A percentile compares a stretch with the other conserved stretches of the same genome.
Conservation (phyloP, 2,113 vertebrate genomes). For the Trogon melanurus region DNA sequence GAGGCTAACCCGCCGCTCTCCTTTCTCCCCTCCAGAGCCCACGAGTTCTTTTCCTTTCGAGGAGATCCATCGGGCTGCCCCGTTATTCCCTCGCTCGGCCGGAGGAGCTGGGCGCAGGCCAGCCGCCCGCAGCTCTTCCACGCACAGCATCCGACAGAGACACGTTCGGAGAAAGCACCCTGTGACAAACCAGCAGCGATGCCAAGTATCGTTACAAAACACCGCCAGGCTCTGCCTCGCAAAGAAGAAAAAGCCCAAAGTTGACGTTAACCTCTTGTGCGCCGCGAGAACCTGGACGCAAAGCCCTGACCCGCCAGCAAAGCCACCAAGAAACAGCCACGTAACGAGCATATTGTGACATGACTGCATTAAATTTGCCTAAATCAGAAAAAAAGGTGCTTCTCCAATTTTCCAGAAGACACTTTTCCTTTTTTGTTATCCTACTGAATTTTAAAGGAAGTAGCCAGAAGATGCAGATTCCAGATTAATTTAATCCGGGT, state of each 20-base stretch:
- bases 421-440: neutral
- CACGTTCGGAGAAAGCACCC: neutral
- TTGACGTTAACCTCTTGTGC: neutral
- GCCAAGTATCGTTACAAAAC: neutral
- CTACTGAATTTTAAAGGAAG: neutral
- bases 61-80: neutral
- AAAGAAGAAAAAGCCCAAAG: neutral
- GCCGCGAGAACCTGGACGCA: rapidly evolving
- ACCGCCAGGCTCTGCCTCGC: neutral
- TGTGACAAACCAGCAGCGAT: neutral
- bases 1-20: neutral
- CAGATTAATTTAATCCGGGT: neutral
- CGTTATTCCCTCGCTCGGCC: neutral
- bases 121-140: neutral
- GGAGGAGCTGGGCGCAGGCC: neutral
- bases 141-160: neutral
- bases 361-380: neutral
- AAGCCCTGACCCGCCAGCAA: neutral
- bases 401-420: neutral
- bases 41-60: neutral
- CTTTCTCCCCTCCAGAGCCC: neutral
- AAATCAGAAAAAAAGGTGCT: neutral
- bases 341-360: neutral
- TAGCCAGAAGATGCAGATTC: neutral
- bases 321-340: neutral